Percentiles rank a stretch among this genome's conserved stretches.
phyloP scores from a whole-genome alignment of 2,113 vertebrate species.

The Epinephelus cyanopodus region DNA sequence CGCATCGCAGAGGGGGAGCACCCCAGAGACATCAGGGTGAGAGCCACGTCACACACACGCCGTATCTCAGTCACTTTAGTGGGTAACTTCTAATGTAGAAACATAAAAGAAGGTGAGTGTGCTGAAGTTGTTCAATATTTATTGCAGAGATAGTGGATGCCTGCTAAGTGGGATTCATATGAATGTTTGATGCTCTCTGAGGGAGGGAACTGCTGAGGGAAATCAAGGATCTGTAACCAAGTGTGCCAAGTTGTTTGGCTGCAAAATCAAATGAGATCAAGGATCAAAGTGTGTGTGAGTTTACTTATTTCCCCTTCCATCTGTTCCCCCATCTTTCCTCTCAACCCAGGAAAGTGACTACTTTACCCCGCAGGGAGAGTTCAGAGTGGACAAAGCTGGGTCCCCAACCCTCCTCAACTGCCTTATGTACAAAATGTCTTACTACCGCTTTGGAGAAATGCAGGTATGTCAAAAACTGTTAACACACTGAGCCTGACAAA shows the following conservation, averaged over 20 bases:
- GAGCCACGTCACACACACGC: slow-evolving; percentile 20
- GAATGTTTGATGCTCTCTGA: neutral
- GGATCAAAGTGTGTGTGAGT: neutral
- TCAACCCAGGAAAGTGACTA: slow-evolving; percentile 94
- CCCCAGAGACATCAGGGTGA: slow-evolving; percentile 97
- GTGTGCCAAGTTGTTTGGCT: neutral
- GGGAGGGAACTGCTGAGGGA: too few species aligned
- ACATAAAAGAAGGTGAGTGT: neutral
- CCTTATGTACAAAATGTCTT: slow-evolving; percentile 99
- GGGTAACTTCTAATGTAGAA: neutral
- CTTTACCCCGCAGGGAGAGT: slow-evolving; percentile 97
- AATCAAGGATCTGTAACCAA: neutral
- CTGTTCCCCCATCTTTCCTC: neutral
- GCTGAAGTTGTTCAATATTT: neutral
- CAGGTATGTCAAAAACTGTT: slow-evolving; percentile 84
- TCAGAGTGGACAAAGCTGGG: slow-evolving; percentile 96
- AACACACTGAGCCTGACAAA: neutral
- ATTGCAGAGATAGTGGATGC: neutral
- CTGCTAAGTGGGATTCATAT: neutral
- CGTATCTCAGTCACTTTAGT: neutral
- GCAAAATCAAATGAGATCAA: neutral
- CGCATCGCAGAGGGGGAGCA: slow-evolving; percentile 98
- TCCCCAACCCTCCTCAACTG: slow-evolving; percentile 96
- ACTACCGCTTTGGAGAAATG: slow-evolving; percentile 99
- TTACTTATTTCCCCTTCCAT: neutral